These are phyloP conservation scores for Trichoplusia ni DNA, from an alignment of 1,140 invertebrate species.

Conservation along the genomic window DNA sequence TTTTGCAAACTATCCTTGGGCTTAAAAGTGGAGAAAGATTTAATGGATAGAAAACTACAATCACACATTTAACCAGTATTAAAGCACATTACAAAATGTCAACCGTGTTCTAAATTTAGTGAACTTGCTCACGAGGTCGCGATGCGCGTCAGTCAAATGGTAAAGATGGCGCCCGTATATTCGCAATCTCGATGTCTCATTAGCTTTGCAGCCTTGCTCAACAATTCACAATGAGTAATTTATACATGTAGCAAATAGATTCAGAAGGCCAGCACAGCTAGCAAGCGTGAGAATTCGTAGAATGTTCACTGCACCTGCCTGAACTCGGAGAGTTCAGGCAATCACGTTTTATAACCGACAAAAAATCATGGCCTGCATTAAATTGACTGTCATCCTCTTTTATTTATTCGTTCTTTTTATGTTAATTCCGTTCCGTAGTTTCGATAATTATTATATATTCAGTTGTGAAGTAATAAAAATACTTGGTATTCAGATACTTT, in stretches of 20 bases:
- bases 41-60: background rate
- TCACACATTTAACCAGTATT: constrained; percentile 11
- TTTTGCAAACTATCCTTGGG: too few relatives aligned
- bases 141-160: constrained; percentile 59
- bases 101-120: constrained; percentile 60
- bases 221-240: constrained; percentile 51
- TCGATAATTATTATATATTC: background rate
- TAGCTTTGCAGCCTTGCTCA: constrained; percentile 56
- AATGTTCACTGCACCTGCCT: constrained; percentile 40
- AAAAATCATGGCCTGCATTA: background rate
- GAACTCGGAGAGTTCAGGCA: constrained; percentile 34
- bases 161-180: constrained; percentile 63
- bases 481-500: too few relatives aligned
- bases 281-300: constrained; percentile 45
- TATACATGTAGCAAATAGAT: constrained; percentile 42
- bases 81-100: constrained; percentile 42
- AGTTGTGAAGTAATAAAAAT: too few relatives aligned
- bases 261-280: constrained; percentile 44
- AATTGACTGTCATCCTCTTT: background rate
- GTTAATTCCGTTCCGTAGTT: too few relatives aligned
- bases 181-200: constrained; percentile 53
- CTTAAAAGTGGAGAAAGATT: background rate
- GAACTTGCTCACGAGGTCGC: constrained; percentile 63
- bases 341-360: constrained; percentile 15
- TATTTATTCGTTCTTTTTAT: background rate